Percentiles rank a stretch among this genome's conserved stretches.
Evolutionary conservation across 2,797 vertebrate species (phyloP).

Genomic region (Micrastur ruficollis): DNA sequence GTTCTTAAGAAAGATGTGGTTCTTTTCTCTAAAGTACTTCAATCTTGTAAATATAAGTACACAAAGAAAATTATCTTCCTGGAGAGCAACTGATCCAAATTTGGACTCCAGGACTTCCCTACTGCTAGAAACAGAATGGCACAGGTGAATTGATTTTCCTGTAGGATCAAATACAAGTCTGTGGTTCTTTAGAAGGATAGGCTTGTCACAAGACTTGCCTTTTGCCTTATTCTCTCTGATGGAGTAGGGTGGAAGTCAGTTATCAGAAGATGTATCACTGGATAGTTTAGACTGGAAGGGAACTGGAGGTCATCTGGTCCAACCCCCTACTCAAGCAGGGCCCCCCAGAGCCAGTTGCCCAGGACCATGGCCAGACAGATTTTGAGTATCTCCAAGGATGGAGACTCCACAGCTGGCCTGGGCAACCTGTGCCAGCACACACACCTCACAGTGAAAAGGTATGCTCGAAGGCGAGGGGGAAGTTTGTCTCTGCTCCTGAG

Average conservation of each 20-base stretch:
- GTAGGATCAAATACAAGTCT: too few species aligned
- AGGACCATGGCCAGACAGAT: neutral
- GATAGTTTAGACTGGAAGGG: neutral
- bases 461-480: fast-evolving
- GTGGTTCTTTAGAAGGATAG: neutral
- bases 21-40: neutral
- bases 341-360: neutral
- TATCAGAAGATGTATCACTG: neutral
- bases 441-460: neutral
- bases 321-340: neutral
- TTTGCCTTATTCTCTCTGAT: neutral
- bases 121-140: neutral
- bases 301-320: neutral
- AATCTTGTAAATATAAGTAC: neutral
- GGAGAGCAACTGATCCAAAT: neutral
- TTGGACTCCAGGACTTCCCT: neutral
- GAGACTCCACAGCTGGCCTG: neutral
- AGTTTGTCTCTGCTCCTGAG: neutral
- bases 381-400: neutral
- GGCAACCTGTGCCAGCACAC: neutral
- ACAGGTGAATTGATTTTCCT: neutral
- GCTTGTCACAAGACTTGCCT: neutral
- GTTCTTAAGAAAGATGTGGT: neutral
- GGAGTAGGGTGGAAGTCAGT: neutral
- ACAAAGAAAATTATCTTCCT: neutral